These are phyloP conservation scores for Tinea semifulvella DNA, from an alignment of 2,888 invertebrate species.

Conservation along the genomic window DNA sequence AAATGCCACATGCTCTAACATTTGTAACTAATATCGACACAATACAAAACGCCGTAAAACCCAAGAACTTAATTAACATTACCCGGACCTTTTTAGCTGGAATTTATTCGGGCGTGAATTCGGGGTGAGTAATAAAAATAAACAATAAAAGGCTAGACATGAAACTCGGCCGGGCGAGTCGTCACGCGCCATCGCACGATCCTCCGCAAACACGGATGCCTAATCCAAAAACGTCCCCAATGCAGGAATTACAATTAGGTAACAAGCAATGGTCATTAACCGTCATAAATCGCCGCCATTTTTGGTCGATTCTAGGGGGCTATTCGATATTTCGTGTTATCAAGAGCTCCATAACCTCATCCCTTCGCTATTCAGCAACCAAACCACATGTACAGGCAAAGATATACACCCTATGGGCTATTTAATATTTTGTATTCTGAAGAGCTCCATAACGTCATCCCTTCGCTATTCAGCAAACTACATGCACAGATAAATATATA, in stretches of 20 bases:
- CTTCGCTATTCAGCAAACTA: too few relatives aligned
- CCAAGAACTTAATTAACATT: constrained; percentile 58
- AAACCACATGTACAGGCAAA: too few relatives aligned
- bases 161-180: constrained; percentile 19
- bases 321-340: too few relatives aligned
- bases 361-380: too few relatives aligned
- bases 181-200: constrained; percentile 22
- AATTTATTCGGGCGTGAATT: constrained; percentile 56
- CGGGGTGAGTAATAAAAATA: constrained; percentile 48
- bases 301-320: too few relatives aligned
- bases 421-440: too few relatives aligned
- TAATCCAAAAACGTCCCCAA: constrained; percentile 9
- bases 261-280: neutral
- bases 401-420: too few relatives aligned
- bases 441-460: too few relatives aligned
- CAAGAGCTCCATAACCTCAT: too few relatives aligned
- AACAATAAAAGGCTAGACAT: constrained; percentile 44
- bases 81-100: constrained; percentile 31
- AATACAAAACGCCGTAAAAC: constrained; percentile 21
- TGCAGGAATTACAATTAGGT: constrained; percentile 8
- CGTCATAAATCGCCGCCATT: neutral
- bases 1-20: constrained; percentile 8
- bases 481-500: too few relatives aligned
- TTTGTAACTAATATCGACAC: constrained; percentile 11
- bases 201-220: constrained; percentile 12